Percentiles rank a stretch among this genome's conserved stretches.
Evolutionary conservation across 2,888 invertebrate species (phyloP).

Genomic region (Dynastes hyllus): DNA sequence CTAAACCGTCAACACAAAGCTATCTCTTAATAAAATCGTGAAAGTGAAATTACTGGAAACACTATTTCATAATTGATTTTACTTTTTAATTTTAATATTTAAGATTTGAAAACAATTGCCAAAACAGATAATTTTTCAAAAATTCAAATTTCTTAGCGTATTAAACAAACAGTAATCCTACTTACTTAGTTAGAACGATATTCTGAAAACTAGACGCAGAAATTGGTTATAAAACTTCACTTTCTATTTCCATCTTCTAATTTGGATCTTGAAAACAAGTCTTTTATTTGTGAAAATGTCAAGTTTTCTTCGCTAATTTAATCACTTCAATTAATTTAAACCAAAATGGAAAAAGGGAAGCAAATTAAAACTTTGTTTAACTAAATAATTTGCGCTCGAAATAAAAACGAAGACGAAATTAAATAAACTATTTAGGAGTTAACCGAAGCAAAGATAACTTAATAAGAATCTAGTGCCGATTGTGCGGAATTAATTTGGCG

Average conservation of each 20-base stretch:
- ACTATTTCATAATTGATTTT: no score
- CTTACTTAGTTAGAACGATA: constrained; percentile 12
- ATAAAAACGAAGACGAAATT: neutral
- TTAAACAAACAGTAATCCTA: neutral
- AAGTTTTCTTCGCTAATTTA: constrained; percentile 7
- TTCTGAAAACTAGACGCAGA: neutral
- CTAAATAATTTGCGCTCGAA: neutral
- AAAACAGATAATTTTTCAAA: no score
- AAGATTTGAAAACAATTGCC: no score
- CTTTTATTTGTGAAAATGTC: neutral
- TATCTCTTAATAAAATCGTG: no score
- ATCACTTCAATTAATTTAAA: constrained; percentile 5
- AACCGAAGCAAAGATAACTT: constrained; percentile 23
- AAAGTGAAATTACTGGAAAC: no score
- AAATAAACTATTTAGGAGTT: constrained; percentile 9
- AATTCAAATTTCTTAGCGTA: no score
- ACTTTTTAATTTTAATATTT: no score
- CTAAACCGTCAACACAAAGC: no score
- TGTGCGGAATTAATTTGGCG: constrained; percentile 56
- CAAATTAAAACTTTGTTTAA: neutral
- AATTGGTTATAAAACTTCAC: constrained; percentile 32
- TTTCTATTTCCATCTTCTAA: constrained; percentile 9
- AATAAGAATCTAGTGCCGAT: constrained; percentile 39
- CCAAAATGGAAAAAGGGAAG: neutral
- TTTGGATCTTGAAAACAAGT: neutral